Base-by-base conservation (phyloP, 1,140 invertebrate species). In the Paraescarpia echinospica region DNA sequence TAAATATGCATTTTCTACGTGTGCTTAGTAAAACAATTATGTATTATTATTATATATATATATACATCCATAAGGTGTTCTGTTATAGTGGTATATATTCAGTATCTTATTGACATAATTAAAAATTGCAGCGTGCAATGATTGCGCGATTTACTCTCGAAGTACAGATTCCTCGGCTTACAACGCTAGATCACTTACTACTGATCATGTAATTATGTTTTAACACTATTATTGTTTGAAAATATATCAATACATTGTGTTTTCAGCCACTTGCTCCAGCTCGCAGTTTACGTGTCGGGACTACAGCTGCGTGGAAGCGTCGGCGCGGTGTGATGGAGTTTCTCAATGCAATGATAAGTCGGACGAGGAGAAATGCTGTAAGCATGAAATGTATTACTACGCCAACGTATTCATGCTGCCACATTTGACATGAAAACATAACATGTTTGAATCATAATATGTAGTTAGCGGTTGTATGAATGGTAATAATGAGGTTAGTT, bases 261-360 rank as follows among this genome's bases (percentile, higher is more conserved):
- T 31, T 90, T 22, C 35, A 90, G 89, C 22, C 33, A 41, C 34
- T 12, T 94, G 94, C 90, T 77, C 34, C 5, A 9, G 27, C 18
- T 89, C 92, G 48, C 89, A 94, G 92, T 94, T 93, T 77, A 88
- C 91, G n/a, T 94, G 94, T 93, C 34, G 51, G 51, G 93, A 94
- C 88, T 93, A 92, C 88, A 97, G 97, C 33, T 97, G 97, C 94
- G 96, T 97, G n/a, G 94, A 96, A 0, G 94, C 95, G 34, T 94
- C 95, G 1, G 95, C 97, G 94, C 93, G 96, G 6, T 98, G 98
- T 96, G 97, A 98, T 95, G 96, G 96, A 0, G 95, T 96, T 89
- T 94, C 97, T 92, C 97, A 98, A 95, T 98, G 98, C 95, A 95
- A 96, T 9, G 97, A 98, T 95, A 96, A 95, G 88, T 97, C 97